Base-by-base conservation (phyloP, 2,888 invertebrate species). In the Zhuqinia jingwanae region DNA sequence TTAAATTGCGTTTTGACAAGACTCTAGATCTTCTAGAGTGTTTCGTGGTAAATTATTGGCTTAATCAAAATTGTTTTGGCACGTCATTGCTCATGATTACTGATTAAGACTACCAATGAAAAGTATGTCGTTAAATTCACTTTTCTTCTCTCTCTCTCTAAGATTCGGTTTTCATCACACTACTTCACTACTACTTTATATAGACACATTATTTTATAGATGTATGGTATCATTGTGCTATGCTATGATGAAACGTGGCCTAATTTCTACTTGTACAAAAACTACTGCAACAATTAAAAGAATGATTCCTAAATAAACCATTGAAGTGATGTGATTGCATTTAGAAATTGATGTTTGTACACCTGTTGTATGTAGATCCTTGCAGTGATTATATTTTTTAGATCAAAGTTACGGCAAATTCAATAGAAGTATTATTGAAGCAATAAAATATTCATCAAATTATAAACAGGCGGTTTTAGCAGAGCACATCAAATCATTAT, bases 141-240 rank as follows among this genome's bases (percentile, higher is more conserved):
- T 68, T 68, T 68, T 68, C 63, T 17, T 63, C 27, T 63, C n/a
- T n/a, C n/a, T n/a, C n/a, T n/a, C n/a, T n/a, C n/a, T n/a, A 68
- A 45, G 68, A 45, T 68, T 17, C 11, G 13, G 13, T 47, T 68
- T 68, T 68, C 20, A 2, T 42, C 25, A 45, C 20, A 22, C 2
- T 15, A 45, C 3, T 45, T 20, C 42, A 68, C n/a, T n/a, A n/a
- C n/a, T n/a, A 30, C 45, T 45, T 20, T 13, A 36, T 17, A 60
- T 11, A 25, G 36, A 45, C 11, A 25, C 8, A 68, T 22, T 68
- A 45, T 45, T 68, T 20, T 5, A n/a, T n/a, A n/a, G n/a, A n/a
- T n/a, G n/a, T n/a, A n/a, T n/a, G n/a, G n/a, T n/a, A n/a, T n/a
- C n/a, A n/a, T n/a, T n/a, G n/a, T n/a, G n/a, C n/a, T n/a, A n/a